These are phyloP conservation scores for Diplazon laetatorius DNA, from an alignment of 2,888 invertebrate species.

Conservation along the genomic window DNA sequence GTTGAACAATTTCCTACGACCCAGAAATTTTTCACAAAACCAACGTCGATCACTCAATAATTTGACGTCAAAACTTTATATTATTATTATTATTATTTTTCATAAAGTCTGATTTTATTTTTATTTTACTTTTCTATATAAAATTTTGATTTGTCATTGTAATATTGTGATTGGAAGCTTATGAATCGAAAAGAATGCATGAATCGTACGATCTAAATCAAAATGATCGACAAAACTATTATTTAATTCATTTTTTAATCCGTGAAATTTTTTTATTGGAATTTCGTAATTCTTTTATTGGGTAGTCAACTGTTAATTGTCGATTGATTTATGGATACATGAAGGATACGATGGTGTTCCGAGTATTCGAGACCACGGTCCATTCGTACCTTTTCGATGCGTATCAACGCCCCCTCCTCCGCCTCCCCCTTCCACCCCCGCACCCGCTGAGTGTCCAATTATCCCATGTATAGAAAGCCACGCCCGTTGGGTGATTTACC, in stretches of 20 bases:
- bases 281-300: neutral
- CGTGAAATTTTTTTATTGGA: neutral
- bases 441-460: conserved; percentile 49
- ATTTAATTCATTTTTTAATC: neutral
- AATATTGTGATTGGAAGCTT: neutral
- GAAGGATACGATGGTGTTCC: neutral
- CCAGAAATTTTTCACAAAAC: neutral
- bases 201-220: neutral
- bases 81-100: too few relatives aligned
- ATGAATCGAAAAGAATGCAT: too few relatives aligned
- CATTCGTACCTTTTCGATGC: conserved; percentile 17
- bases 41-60: neutral
- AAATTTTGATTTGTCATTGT: neutral
- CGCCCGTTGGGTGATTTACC: conserved; percentile 43
- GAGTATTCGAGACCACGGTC: neutral
- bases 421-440: too few relatives aligned
- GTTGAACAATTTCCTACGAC: neutral
- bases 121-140: neutral
- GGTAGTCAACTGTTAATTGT: neutral
- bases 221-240: neutral
- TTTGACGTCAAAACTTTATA: neutral
- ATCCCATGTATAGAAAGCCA: conserved; percentile 35
- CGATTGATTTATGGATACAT: conserved; percentile 17
- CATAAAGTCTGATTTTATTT: too few relatives aligned
- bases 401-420: conserved; percentile 10